Evolutionary conservation across 2,113 vertebrate genomes (phyloP), one percentile per base, ranked within the genome.

Genomic region (Clarias macrocephalus): DNA sequence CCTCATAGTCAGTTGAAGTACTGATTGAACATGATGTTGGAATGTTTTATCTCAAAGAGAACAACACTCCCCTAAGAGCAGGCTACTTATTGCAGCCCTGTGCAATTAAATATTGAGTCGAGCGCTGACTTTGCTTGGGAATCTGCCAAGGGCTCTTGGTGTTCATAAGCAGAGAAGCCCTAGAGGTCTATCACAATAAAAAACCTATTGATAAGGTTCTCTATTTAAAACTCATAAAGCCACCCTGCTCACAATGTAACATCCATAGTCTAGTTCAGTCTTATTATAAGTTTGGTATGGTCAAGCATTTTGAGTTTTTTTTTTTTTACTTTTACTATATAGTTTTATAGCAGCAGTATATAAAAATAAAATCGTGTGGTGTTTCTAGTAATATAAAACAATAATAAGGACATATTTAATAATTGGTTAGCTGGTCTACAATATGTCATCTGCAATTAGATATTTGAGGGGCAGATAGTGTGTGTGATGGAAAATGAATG

Each of bases 181-280:
- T 57, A n/a, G n/a, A 63, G 63, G 25, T 62, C 66, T 11, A 73
- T 37, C 56, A 56, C 62, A 77, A 19, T 77, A 68, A 80, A 80
- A 48, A 82, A 83, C n/a, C 12, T 60, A 76, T 66, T 60, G 84
- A 66, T 30, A 60, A 42, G 30, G 6, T 52, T 62, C 66, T 82
- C 23, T 42, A 66, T 80, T 86, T 73, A 19, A 57, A 80, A 57
- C 56, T 62, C 70, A 90, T 86, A 66, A 75, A 79, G 85, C 62
- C 54, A 57, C 66, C 77, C 65, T 57, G 30, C n/a, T 25, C 48
- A 81, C 5, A 52, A 52, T 75, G 37, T 25, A 25, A 77, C n/a
- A 28, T 56, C 30, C 3, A 62, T 57, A 6, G 5, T 65, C 6
- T 5, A 54, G 37, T 42, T 82, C 12, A 77, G 33, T 56, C 25